These are phyloP conservation scores for Ploceus nigricollis DNA, from an alignment of 2,113 vertebrate genomes.

Conservation along the genomic window DNA sequence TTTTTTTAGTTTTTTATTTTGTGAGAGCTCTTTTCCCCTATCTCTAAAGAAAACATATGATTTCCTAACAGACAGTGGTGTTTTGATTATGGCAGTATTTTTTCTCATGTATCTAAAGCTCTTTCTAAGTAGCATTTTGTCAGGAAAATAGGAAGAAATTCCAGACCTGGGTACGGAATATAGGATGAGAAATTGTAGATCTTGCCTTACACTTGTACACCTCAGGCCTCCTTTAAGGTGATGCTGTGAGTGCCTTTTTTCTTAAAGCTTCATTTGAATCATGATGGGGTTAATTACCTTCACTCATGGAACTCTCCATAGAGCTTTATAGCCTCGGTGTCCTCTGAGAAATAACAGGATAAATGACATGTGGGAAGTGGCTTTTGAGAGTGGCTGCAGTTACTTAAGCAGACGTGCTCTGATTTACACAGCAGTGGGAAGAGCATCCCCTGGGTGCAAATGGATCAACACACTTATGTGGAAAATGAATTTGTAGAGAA, in stretches of 20 bases:
- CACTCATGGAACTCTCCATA: not conserved
- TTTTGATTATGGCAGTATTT: not conserved
- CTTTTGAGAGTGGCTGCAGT: not conserved
- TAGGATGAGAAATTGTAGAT: not conserved
- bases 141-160: not conserved
- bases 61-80: not conserved
- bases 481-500: not conserved
- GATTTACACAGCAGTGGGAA: not conserved
- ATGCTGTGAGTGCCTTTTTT: not conserved
- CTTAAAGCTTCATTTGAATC: not conserved
- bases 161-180: not conserved
- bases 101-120: not conserved
- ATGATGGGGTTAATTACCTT: not conserved
- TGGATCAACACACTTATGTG: no score
- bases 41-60: not conserved
- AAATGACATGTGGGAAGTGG: not conserved
- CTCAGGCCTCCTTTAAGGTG: not conserved
- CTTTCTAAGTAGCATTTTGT: not conserved
- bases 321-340: not conserved
- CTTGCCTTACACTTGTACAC: not conserved
- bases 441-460: not conserved
- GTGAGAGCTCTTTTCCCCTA: rapidly evolving
- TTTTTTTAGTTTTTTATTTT: not conserved
- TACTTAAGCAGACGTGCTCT: not conserved
- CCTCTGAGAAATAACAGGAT: not conserved